A percentile compares a stretch with the other conserved stretches of the same genome.
phyloP scores from a whole-genome alignment of 2,797 vertebrate species.

The Pseudomugil tenellus region DNA sequence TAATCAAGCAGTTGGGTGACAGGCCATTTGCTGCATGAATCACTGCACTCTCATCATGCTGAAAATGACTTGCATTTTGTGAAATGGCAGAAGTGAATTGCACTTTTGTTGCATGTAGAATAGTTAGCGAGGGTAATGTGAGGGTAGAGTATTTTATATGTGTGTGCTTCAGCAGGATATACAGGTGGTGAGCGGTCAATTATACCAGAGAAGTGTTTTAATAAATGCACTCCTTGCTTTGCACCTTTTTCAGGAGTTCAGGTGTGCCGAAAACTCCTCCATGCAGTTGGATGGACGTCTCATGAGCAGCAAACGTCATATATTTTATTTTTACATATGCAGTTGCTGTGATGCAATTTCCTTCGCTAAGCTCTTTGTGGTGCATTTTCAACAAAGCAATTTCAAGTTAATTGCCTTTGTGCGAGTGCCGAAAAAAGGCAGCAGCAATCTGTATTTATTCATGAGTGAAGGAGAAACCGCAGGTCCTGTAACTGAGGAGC shows the following conservation, averaged over 20 bases:
- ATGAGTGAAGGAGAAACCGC: slow-evolving; percentile 55
- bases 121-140: slow-evolving; percentile 18
- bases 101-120: slow-evolving; percentile 36
- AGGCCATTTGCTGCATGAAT: slow-evolving; percentile 74
- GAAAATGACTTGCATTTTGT: slow-evolving; percentile 66
- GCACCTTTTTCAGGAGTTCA: slow-evolving; percentile 26
- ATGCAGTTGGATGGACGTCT: slow-evolving; percentile 44
- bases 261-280: slow-evolving; percentile 36
- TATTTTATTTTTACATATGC: slow-evolving; percentile 56
- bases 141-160: slow-evolving; percentile 4
- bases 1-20: slow-evolving; percentile 74
- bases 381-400: slow-evolving; percentile 77
- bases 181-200: not conserved
- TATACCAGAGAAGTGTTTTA: not conserved
- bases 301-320: slow-evolving; percentile 48
- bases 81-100: slow-evolving; percentile 34
- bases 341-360: slow-evolving; percentile 52
- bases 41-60: slow-evolving; percentile 59
- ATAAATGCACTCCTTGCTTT: slow-evolving; percentile 9
- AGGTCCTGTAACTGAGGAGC: slow-evolving; percentile 44
- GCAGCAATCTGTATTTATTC: slow-evolving; percentile 61
- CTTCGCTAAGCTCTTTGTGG: slow-evolving; percentile 60
- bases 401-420: slow-evolving; percentile 77
- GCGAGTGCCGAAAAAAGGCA: slow-evolving; percentile 38
- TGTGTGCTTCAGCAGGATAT: slow-evolving; percentile 8